These are phyloP conservation scores for Heliangelus exortis DNA, from an alignment of 2,797 vertebrate species.

Conservation along the genomic window DNA sequence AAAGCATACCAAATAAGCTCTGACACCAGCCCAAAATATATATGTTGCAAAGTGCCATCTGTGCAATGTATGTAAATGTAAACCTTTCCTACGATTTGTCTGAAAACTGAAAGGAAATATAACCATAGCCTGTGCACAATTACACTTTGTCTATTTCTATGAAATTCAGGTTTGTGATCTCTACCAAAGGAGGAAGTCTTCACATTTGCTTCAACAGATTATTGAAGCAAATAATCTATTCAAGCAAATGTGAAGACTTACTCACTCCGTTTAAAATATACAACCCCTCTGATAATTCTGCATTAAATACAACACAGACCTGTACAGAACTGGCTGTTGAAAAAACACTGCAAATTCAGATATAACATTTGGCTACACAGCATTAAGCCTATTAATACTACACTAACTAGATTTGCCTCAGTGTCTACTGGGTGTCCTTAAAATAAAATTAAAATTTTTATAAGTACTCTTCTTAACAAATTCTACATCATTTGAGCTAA, in stretches of 20 bases:
- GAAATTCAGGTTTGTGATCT: neutral
- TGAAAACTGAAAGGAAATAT: neutral
- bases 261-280: neutral
- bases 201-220: neutral
- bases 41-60: constrained; percentile 18
- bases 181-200: neutral
- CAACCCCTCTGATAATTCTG: neutral
- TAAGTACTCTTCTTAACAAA: neutral
- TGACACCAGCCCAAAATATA: neutral
- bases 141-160: neutral
- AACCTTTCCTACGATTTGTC: neutral
- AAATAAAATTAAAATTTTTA: neutral
- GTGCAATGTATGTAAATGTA: neutral
- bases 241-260: neutral
- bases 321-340: neutral
- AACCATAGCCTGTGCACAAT: neutral
- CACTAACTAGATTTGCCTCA: neutral
- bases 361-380: neutral
- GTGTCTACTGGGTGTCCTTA: neutral
- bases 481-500: neutral
- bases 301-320: neutral
- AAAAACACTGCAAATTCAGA: constrained; percentile 17
- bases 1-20: neutral
- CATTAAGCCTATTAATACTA: neutral
- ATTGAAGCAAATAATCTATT: too few species aligned